Conservation (phyloP, 2,113 vertebrate species). For the Limnothrissa miodon region DNA sequence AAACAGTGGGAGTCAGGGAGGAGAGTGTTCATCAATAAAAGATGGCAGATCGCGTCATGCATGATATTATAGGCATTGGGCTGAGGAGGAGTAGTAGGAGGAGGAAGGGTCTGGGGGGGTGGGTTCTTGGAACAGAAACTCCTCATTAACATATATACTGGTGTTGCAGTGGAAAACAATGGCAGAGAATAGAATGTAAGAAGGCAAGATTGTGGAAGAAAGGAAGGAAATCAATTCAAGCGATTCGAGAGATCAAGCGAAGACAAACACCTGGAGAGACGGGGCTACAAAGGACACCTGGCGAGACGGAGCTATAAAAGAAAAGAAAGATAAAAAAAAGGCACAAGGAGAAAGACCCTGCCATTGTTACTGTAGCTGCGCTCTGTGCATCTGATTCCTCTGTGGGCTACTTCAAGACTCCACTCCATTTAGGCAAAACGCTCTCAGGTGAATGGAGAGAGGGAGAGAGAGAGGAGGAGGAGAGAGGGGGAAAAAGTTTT, state of each 20-base stretch:
- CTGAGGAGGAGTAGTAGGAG: too few species aligned
- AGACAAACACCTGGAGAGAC: not conserved
- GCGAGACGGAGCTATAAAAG: not conserved
- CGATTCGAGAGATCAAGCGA: not conserved
- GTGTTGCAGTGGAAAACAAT: too few species aligned
- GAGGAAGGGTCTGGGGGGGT: not conserved
- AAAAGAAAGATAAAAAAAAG: not conserved
- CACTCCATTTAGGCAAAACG: not conserved
- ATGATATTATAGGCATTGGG: not conserved
- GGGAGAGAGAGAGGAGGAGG: too few species aligned
- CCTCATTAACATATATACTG: too few species aligned
- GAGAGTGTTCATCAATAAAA: constrained; percentile 20
- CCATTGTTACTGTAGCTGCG: too few species aligned
- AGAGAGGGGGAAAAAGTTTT: too few species aligned
- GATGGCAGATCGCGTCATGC: not conserved
- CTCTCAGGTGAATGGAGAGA: not conserved
- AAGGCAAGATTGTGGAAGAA: too few species aligned
- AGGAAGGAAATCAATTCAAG: not conserved
- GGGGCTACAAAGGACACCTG: not conserved
- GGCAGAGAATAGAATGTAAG: too few species aligned
- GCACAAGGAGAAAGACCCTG: not conserved
- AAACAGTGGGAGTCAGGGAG: constrained; percentile 21
- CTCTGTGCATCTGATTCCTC: not conserved
- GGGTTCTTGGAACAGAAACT: too few species aligned
- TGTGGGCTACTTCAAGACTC: too few species aligned